Percentiles rank a stretch among this genome's conserved stretches.
phyloP scores from a whole-genome alignment of 23 tunicate species.

The Oikopleura dioica region DNA sequence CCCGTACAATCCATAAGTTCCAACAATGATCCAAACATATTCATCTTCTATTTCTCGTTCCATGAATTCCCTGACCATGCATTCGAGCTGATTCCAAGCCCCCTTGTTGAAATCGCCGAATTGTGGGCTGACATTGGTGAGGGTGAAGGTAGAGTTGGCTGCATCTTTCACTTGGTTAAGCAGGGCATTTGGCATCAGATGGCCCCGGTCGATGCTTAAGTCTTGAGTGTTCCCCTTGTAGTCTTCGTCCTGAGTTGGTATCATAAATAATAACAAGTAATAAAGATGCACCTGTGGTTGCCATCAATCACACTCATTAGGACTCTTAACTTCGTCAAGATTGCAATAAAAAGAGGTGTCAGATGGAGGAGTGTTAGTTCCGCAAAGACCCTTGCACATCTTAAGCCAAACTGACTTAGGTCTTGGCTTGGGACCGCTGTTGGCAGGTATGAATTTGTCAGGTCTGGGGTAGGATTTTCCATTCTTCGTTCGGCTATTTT shows the following conservation, averaged over 20 bases:
- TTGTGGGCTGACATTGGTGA: conserved; percentile 1
- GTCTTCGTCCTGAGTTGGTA: neutral
- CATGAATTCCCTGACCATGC: neutral
- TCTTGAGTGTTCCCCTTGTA: neutral
- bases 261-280: too few species aligned
- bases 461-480: too few species aligned
- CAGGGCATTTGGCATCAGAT: neutral
- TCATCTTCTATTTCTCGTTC: neutral
- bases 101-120: neutral
- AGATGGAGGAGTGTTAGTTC: too few species aligned
- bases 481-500: too few species aligned
- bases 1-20: neutral
- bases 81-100: conserved; percentile 1
- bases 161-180: neutral
- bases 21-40: neutral
- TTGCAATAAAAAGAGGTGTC: neutral
- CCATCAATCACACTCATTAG: too few species aligned
- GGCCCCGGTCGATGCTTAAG: neutral
- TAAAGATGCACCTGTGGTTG: too few species aligned
- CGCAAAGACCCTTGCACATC: neutral
- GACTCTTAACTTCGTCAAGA: neutral
- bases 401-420: neutral
- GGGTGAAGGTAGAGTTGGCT: neutral
- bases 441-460: too few species aligned
- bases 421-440: neutral